phyloP scores from a whole-genome alignment of 2,888 invertebrate genomes.

The Ennomos fuscantarius region DNA sequence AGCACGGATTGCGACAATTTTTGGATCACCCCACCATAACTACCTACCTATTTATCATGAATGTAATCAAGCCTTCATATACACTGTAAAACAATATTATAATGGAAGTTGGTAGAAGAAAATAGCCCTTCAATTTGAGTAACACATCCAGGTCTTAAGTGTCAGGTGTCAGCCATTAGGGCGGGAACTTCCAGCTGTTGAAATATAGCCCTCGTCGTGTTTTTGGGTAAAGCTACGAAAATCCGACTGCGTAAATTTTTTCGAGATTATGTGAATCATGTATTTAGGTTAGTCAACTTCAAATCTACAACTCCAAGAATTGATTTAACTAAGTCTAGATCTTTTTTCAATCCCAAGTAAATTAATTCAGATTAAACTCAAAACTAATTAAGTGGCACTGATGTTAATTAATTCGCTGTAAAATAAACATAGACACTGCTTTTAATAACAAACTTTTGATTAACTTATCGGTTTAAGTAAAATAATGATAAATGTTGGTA shows the following conservation, averaged over 20 bases:
- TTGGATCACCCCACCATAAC: no score
- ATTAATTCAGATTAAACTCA: background rate
- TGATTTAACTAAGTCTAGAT: no score
- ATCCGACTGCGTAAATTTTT: conserved; percentile 2
- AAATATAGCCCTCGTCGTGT: background rate
- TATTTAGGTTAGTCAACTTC: conserved; percentile 1
- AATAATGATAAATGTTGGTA: background rate
- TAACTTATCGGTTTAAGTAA: conserved; percentile 4
- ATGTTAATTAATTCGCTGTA: conserved; percentile 8
- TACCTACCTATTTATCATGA: no score
- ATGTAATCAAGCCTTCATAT: no score
- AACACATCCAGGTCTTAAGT: conserved; percentile 21
- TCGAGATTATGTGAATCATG: background rate
- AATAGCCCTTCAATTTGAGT: conserved; percentile 3
- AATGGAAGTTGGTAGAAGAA: conserved; percentile 9
- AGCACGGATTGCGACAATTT: no score
- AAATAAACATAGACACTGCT: conserved; percentile 2
- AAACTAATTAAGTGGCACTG: background rate
- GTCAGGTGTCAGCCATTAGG: conserved; percentile 34
- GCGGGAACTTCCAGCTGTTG: conserved; percentile 25
- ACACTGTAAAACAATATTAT: conserved; percentile 8
- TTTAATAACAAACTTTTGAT: conserved; percentile 7
- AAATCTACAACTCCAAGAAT: no score
- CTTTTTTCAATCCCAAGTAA: no score
- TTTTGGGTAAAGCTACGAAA: conserved; percentile 7